phyloP scores from a whole-genome alignment of 1,140 invertebrate genomes.

The Apis florea region DNA sequence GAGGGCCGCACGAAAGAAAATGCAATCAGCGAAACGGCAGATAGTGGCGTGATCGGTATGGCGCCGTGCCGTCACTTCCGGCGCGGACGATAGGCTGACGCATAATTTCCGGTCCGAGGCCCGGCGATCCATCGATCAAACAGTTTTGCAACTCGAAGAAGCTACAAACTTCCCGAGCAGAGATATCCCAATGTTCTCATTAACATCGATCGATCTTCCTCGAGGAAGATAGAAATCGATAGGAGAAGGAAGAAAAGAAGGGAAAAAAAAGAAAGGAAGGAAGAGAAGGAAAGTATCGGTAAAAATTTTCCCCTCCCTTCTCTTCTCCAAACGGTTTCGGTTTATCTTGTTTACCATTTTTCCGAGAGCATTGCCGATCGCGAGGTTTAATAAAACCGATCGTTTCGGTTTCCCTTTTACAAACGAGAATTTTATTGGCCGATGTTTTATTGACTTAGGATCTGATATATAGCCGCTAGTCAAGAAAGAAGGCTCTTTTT shows the following conservation, averaged over 20 bases:
- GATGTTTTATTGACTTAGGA: constrained; percentile 61
- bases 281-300: too few species aligned
- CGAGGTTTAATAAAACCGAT: constrained; percentile 37
- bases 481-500: constrained; percentile 24
- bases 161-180: constrained; percentile 45
- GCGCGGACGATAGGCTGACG: constrained; percentile 77
- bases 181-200: constrained; percentile 61
- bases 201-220: not conserved
- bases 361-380: constrained; percentile 35
- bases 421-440: constrained; percentile 56
- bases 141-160: constrained; percentile 67
- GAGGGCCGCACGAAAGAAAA: constrained; percentile 50
- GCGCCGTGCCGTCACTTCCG: constrained; percentile 75
- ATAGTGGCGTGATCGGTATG: constrained; percentile 76
- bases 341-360: constrained; percentile 41
- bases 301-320: not conserved
- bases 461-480: constrained; percentile 39
- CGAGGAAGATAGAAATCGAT: too few species aligned
- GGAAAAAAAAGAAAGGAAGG: not conserved
- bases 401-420: constrained; percentile 52
- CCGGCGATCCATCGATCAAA: constrained; percentile 79
- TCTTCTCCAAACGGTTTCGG: not conserved
- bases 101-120: constrained; percentile 79
- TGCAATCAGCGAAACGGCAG: constrained; percentile 73
- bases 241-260: not conserved